Evolutionary conservation across 2,888 invertebrate species (phyloP), one percentile per base, ranked within the genome.

Genomic region (Tetragnatha montana): DNA sequence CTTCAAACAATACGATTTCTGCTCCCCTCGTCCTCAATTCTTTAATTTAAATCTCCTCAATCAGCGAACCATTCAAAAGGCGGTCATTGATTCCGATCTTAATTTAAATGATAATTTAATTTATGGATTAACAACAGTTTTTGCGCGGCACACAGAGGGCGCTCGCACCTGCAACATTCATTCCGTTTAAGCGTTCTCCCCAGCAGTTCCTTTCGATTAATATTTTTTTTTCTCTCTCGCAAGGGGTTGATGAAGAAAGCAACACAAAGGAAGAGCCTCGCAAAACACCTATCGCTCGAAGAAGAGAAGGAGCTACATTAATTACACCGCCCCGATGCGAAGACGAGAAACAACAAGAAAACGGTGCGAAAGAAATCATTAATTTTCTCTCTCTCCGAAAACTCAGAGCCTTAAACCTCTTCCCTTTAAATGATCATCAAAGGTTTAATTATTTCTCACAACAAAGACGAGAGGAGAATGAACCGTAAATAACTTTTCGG

Each of bases 401-500:
- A 69, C 69, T 49, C 21, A 82, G 73, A 82, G 78, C 60, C 74
- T 73, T 60, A 60, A 51, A 82, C 74, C 75, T 84, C 22, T 73
- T n/a, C 76, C 60, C 47, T 81, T 78, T 70, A 88, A 88, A 88
- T 78, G 82, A 88, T 82, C 88, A 88, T 88, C 88, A 82, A 78
- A 88, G 82, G 68, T 88, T 88, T 88, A 88, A 88, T 88, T 88
- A 88, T 88, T 88, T 82, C 71, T 51, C 14, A 51, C 19, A 82
- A 70, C 81, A 87, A 82, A 69, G 78, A 51, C 35, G n/a, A 6
- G 21, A 35, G 70, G 47, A 81, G 74, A 69, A 69, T 81, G 21
- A 74, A 74, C 82, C 60, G 71, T 82, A 82, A 88, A 82, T 82
- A 88, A 84, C 83, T 50, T 70, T 68, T 47, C 19, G 75, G 47